phyloP scores from a whole-genome alignment of 2,888 invertebrate species.

The Oligia strigilis region DNA sequence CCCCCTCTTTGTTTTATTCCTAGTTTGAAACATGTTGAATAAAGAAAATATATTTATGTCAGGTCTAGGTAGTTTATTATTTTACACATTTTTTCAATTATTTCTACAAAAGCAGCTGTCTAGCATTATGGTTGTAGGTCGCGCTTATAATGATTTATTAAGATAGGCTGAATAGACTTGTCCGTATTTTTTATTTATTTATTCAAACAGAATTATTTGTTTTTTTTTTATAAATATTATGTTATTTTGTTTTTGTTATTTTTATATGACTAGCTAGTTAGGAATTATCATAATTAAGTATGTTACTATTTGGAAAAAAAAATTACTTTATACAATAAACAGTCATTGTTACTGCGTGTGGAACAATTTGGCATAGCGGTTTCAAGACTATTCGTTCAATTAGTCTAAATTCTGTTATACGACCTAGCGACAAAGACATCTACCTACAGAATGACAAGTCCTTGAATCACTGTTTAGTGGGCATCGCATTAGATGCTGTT shows the following conservation, averaged over 20 bases:
- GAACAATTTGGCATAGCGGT: constrained; percentile 78
- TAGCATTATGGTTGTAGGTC: constrained; percentile 56
- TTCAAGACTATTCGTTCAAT: constrained; percentile 65
- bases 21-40: constrained; percentile 58
- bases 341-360: constrained; percentile 73
- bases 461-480: constrained; percentile 17
- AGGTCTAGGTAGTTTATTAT: constrained; percentile 52
- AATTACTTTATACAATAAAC: constrained; percentile 30
- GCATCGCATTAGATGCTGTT: constrained; percentile 11
- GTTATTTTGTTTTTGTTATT: constrained; percentile 36
- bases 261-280: constrained; percentile 33
- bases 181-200: constrained; percentile 27
- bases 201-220: constrained; percentile 3
- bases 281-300: constrained; percentile 14
- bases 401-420: constrained; percentile 73
- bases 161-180: constrained; percentile 38
- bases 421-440: constrained; percentile 71
- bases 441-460: constrained; percentile 27
- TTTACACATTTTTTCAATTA: constrained; percentile 47
- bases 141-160: constrained; percentile 46
- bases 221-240: constrained; percentile 35
- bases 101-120: constrained; percentile 51
- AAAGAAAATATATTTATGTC: constrained; percentile 39
- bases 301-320: constrained; percentile 4
- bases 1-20: constrained; percentile 70